Base-by-base conservation (phyloP, 2,888 invertebrate species). In the Morpho achilles region DNA sequence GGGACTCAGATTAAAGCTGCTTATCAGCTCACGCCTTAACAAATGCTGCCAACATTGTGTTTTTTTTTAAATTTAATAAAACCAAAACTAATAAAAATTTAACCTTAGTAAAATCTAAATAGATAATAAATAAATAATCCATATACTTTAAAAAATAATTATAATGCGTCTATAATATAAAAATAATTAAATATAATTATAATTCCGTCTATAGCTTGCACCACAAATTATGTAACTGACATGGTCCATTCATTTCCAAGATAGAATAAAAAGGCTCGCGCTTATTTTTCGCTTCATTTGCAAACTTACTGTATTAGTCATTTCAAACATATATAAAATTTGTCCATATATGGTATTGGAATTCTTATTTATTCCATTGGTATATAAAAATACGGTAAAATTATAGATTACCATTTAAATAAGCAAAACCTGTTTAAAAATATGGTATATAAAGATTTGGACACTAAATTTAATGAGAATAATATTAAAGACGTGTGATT, bases 191-290 rank as follows among this genome's bases (percentile, higher is more conserved):
- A 49, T 10, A 50, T 50, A 10, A 10, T 3, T 1, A 22, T 23
- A 2, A 10, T 39, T 39, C 8, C 44, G 32, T 8, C 59, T 60
- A 56, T 61, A 42, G 69, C 66, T 74, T 75, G 61, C n/a, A 63
- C 76, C 75, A 72, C 55, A 65, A 54, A 48, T 66, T 66, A 65
- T 60, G 64, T 71, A 69, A 69, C 68, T 64, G 64, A 61, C 56
- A 63, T 63, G 58, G 65, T 65, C 67, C 67, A 71, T 70, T 71
- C 70, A 72, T 70, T 72, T 68, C 67, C 64, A 67, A 69, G 68
- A 72, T 66, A 69, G 64, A 68, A 70, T 69, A 68, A 71, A 70
- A 72, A 71, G 69, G 64, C 57, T 54, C 62, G 61, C 62, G 64
- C 67, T 69, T 59, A 66, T 62, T 69, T 72, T 71, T 69, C 68